phyloP scores from a whole-genome alignment of 92 coral and sea anemone species.

The Epizoanthus rinbou region DNA sequence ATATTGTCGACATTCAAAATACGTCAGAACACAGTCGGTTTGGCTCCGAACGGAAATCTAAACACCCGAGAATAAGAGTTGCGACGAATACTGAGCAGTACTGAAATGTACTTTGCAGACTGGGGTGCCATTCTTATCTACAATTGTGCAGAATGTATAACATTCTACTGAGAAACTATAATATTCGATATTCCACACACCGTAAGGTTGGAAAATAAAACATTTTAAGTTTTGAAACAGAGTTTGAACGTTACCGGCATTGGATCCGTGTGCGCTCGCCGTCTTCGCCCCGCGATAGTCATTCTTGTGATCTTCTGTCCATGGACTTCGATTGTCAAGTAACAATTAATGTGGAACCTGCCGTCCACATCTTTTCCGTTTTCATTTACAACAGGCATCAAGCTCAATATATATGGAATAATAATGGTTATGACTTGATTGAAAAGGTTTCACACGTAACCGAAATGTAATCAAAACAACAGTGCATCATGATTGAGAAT shows the following conservation, averaged over 20 bases:
- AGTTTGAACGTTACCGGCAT: slow-evolving; percentile 4
- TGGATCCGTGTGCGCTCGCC: slow-evolving; percentile 13
- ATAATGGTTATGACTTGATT: background rate
- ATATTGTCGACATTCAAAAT: too few species aligned
- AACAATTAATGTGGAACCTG: background rate
- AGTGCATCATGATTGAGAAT: background rate
- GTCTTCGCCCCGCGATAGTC: slow-evolving; percentile 2
- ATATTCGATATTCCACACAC: too few species aligned
- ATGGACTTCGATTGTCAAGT: background rate
- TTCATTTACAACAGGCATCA: background rate
- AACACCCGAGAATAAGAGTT: too few species aligned
- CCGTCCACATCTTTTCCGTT: background rate
- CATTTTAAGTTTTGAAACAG: background rate
- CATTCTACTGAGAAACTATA: too few species aligned
- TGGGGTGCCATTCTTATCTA: too few species aligned
- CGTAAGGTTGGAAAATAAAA: background rate
- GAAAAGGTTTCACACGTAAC: background rate
- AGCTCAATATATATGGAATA: background rate
- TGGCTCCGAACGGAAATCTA: too few species aligned
- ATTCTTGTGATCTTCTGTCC: slow-evolving; percentile 3
- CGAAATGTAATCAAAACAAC: slow-evolving; percentile 25
- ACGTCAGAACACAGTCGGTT: too few species aligned
- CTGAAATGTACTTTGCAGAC: too few species aligned
- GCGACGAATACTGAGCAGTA: too few species aligned
- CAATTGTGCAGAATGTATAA: too few species aligned